Conservation (phyloP, 2,113 vertebrate genomes). For the Tachysurus fulvidraco region DNA sequence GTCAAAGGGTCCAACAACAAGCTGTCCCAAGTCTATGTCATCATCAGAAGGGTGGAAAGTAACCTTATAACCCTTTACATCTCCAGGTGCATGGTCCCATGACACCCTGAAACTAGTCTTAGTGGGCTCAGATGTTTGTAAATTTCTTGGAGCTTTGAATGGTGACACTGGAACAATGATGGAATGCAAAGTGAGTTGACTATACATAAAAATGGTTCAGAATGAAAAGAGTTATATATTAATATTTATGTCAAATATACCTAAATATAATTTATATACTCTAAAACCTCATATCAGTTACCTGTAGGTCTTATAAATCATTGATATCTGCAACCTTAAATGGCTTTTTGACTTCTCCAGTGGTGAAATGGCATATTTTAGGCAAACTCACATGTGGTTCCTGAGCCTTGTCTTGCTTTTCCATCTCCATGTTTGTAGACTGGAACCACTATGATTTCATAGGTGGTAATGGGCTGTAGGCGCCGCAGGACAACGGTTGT, state of each 20-base stretch:
- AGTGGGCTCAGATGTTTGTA: slow-evolving; percentile 91
- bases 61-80: slow-evolving; percentile 93
- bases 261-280: background rate
- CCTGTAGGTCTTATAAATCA: background rate
- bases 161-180: slow-evolving; percentile 78
- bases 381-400: slow-evolving; percentile 86
- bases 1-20: slow-evolving; percentile 90
- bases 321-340: background rate
- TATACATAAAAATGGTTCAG: background rate
- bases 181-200: background rate
- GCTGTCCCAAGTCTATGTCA: slow-evolving; percentile 80
- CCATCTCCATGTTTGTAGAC: slow-evolving; percentile 88
- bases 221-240: background rate
- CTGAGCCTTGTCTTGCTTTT: slow-evolving; percentile 86
- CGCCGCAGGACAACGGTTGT: slow-evolving; percentile 81
- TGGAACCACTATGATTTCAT: slow-evolving; percentile 87
- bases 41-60: slow-evolving; percentile 85
- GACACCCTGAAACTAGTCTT: slow-evolving; percentile 95
- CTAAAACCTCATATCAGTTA: background rate
- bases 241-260: background rate
- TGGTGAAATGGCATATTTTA: background rate
- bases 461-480: slow-evolving; percentile 85
- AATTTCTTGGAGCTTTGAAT: slow-evolving; percentile 90
- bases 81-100: slow-evolving; percentile 91
- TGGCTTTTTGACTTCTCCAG: background rate